Base-by-base conservation (phyloP, 2,113 vertebrate genomes). In the Heterotilapia buettikoferi region DNA sequence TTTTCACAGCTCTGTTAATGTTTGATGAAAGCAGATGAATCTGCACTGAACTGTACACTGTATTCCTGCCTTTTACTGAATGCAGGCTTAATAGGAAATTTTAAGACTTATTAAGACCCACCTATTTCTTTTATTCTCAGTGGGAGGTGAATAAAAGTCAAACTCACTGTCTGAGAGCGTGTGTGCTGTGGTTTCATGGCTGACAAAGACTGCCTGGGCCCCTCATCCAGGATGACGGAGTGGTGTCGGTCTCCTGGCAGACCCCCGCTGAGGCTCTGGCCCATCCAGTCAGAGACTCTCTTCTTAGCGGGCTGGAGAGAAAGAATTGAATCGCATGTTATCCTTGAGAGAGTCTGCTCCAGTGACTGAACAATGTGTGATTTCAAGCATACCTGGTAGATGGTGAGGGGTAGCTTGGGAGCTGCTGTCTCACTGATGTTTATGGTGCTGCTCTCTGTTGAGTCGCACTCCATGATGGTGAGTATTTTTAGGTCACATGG, bases 381-480 rank as follows among this genome's bases (percentile, higher is more conserved):
- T 53, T 31, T 83, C 79, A 81, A 26, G 11, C 7, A 31, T 9
- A 99, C 98, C 97, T 98, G 98, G 95, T 99, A 98, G 91, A 99
- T 98, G 82, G 97, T 96, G 0, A 98, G 96, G 76, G 97, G 96
- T 1, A 96, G 96, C 90, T 98, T 98, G 91, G 96, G 85, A 0
- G 94, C 80, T 11, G 88, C 63, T 2, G 93, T 93, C 53, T 97
- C 96, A 1, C 92, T 93, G 93, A 97, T 95, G 81, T 95, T 96
- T 18, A 97, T 83, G 5, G 85, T 94, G 90, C 97, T 97, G 95
- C 95, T 98, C 91, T 98, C 98, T 0, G 97, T 97, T 5, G 97
- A 96, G 61, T 98, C 98, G 0, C 98, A 98, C 96, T 99, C 98
- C 14, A 98, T 98, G 93, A 99, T 99, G 90, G 98, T 99, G 93